Evolutionary conservation across 1,140 invertebrate genomes (phyloP).

Genomic region (Pogonus chalceus): DNA sequence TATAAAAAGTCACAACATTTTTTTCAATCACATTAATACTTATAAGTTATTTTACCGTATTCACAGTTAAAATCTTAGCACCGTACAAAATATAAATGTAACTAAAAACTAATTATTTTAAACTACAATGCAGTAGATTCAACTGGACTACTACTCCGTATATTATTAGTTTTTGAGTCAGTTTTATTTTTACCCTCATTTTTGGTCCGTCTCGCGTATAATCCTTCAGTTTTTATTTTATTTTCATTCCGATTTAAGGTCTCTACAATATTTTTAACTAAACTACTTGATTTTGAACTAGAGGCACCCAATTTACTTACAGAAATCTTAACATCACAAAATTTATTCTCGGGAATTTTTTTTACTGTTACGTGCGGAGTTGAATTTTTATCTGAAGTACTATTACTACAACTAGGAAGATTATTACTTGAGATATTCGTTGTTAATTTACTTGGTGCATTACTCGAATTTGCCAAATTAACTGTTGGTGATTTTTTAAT

Average conservation of each 20-base stretch:
- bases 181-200: slow-evolving; percentile 9
- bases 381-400: neutral
- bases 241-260: slow-evolving; percentile 30
- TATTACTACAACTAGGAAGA: no score
- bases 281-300: slow-evolving; percentile 11
- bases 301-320: slow-evolving; percentile 10
- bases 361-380: neutral
- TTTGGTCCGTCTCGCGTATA: slow-evolving; percentile 5
- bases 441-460: neutral
- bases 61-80: no score
- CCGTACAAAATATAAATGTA: no score
- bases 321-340: neutral
- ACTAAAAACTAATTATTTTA: no score
- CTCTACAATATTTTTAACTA: slow-evolving; percentile 31
- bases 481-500: neutral
- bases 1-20: no score
- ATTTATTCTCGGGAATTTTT: neutral
- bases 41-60: no score
- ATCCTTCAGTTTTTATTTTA: slow-evolving; percentile 20
- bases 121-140: slow-evolving; percentile 21
- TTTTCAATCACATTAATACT: no score
- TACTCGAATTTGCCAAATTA: neutral
- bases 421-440: neutral
- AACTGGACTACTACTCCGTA: slow-evolving; percentile 17
- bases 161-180: slow-evolving; percentile 9